phyloP scores from a whole-genome alignment of 2,797 vertebrate genomes.

The Octomys mimax region DNA sequence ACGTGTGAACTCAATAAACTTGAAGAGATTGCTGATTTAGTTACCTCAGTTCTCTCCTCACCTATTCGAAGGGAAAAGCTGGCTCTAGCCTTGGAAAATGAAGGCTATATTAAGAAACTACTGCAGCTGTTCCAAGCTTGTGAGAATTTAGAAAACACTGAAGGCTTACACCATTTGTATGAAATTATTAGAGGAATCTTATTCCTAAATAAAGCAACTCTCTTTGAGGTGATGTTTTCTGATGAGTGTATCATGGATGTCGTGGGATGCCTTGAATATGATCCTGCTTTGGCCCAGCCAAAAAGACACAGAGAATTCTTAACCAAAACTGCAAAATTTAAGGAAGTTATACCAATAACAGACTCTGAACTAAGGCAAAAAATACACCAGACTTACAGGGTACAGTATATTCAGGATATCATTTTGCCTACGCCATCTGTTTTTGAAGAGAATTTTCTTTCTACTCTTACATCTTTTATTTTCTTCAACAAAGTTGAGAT shows the following conservation, averaged over 20 bases:
- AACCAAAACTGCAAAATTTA: slow-evolving; percentile 99
- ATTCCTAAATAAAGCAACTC: slow-evolving; percentile 99
- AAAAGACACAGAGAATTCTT: slow-evolving; percentile 98
- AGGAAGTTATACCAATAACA: slow-evolving; percentile 99
- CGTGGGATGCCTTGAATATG: slow-evolving; percentile 99
- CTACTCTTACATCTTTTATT: slow-evolving; percentile 99
- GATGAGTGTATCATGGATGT: slow-evolving; percentile 99
- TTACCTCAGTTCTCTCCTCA: slow-evolving; percentile 98
- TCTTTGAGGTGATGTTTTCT: slow-evolving; percentile 99
- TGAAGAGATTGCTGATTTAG: slow-evolving; percentile 99
- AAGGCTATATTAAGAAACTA: slow-evolving; percentile 99
- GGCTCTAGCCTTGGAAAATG: slow-evolving; percentile 97
- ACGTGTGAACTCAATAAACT: slow-evolving; percentile 96
- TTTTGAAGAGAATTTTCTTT: slow-evolving; percentile 99
- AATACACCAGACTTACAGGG: slow-evolving; percentile 99
- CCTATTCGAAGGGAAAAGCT: slow-evolving; percentile 99
- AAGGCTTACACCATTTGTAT: slow-evolving; percentile 98
- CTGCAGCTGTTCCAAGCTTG: slow-evolving; percentile 98
- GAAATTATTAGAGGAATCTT: slow-evolving; percentile 98
- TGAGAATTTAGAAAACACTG: slow-evolving; percentile 97
- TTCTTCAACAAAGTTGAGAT: slow-evolving; percentile 99
- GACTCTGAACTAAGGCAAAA: slow-evolving; percentile 99
- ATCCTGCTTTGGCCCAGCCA: slow-evolving; percentile 97
- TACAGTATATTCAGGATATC: slow-evolving; percentile 99
- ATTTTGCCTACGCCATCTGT: slow-evolving; percentile 99